These are phyloP conservation scores for Orthonychiurus folsomi DNA, from an alignment of 2,888 invertebrate genomes.

Conservation along the genomic window DNA sequence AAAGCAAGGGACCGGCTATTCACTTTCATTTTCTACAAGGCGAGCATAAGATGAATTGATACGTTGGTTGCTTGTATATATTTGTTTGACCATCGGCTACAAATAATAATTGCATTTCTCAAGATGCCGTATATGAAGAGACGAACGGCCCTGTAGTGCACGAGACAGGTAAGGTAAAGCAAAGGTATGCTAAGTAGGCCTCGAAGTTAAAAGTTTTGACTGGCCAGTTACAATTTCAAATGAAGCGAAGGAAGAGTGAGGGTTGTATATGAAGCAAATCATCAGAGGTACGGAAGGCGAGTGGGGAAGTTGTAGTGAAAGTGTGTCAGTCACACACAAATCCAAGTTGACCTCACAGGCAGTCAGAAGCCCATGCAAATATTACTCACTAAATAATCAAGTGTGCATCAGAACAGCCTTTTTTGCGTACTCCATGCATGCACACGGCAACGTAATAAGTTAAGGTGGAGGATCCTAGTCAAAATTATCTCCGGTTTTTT, in stretches of 20 bases:
- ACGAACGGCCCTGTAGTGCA: neutral
- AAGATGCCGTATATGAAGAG: neutral
- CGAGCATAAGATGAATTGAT: no score
- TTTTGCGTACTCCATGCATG: no score
- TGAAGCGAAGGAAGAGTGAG: neutral
- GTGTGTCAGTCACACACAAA: neutral
- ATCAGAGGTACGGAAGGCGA: no score
- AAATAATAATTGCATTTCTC: no score
- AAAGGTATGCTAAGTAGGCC: neutral
- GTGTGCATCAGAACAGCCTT: no score
- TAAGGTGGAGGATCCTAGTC: no score
- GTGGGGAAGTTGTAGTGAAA: conserved; percentile 1
- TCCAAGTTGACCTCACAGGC: neutral
- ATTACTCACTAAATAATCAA: no score
- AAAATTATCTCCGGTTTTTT: neutral
- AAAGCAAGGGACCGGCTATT: no score
- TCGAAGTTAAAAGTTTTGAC: neutral
- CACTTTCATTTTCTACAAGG: no score
- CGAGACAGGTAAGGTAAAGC: neutral
- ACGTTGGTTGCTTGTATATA: no score
- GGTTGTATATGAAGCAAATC: no score
- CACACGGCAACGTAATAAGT: neutral
- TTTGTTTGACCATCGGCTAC: no score
- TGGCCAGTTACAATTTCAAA: neutral
- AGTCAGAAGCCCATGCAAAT: neutral